Conservation (phyloP, 2,888 invertebrate genomes). For the Cephus pygmeus region DNA sequence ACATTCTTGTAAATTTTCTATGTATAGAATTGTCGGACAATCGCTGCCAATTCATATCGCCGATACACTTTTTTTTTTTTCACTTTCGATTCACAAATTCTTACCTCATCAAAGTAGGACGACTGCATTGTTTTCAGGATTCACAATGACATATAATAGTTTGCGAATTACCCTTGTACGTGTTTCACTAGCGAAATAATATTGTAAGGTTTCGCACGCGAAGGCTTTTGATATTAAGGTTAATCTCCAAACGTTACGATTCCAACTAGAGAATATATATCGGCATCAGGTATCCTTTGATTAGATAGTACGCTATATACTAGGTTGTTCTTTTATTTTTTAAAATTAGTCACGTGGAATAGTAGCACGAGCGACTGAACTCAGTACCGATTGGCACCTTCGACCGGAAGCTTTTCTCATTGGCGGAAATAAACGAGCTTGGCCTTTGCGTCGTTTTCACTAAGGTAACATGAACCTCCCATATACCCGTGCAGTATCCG, state of each 20-base stretch:
- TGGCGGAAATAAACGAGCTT: background rate
- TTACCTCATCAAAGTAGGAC: background rate
- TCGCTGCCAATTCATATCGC: background rate
- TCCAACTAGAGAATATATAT: background rate
- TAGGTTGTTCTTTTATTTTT: background rate
- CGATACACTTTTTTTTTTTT: background rate
- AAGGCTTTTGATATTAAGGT: conserved; percentile 51
- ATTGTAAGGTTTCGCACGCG: conserved; percentile 44
- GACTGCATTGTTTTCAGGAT: conserved; percentile 10
- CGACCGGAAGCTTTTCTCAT: background rate
- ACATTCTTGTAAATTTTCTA: too few species aligned
- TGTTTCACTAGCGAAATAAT: background rate
- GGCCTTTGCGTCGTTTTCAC: background rate
- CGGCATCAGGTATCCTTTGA: background rate
- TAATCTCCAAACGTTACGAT: conserved; percentile 33
- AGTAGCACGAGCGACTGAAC: background rate
- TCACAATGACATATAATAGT: background rate
- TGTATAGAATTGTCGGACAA: too few species aligned
- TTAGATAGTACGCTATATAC: background rate
- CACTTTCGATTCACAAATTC: too few species aligned
- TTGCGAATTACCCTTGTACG: background rate
- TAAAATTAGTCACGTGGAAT: background rate
- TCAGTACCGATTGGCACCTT: background rate
- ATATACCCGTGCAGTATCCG: background rate
- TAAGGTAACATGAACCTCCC: background rate